These are phyloP conservation scores for Hypanus sabinus DNA, from an alignment of 2,113 vertebrate species.

Conservation along the genomic window DNA sequence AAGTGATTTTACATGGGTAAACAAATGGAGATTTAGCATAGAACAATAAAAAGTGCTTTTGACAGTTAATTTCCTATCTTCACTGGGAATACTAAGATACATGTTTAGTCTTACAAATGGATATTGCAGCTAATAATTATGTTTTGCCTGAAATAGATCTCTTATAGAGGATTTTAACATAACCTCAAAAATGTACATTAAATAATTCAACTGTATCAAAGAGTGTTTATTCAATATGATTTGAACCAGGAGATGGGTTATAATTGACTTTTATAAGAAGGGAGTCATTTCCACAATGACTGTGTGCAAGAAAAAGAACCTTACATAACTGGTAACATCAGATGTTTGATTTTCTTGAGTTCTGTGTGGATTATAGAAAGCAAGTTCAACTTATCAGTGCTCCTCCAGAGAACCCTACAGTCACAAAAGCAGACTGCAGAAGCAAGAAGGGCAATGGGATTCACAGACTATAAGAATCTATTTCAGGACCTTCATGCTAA, in stretches of 20 bases:
- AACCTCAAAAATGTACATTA: not conserved
- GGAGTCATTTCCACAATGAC: not conserved
- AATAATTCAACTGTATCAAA: not conserved
- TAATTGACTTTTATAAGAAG: not conserved
- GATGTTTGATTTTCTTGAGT: not conserved
- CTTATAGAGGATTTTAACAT: not conserved
- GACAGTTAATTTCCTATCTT: not conserved
- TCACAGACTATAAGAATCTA: not conserved
- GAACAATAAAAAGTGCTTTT: not conserved
- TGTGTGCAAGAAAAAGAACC: not conserved
- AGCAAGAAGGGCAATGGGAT: not conserved
- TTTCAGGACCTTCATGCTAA: not conserved
- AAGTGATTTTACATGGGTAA: not conserved
- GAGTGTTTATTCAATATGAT: not conserved
- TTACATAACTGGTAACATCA: not conserved
- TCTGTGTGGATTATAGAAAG: not conserved
- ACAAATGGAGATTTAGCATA: not conserved
- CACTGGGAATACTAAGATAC: not conserved
- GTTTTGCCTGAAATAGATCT: not conserved
- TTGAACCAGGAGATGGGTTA: not conserved
- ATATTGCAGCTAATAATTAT: not conserved
- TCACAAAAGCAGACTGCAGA: not conserved
- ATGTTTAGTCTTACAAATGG: not conserved
- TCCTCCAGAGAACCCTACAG: not conserved
- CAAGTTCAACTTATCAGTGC: not conserved